Base-by-base conservation (phyloP, 1,140 invertebrate genomes). In the Eufriesea mexicana region DNA sequence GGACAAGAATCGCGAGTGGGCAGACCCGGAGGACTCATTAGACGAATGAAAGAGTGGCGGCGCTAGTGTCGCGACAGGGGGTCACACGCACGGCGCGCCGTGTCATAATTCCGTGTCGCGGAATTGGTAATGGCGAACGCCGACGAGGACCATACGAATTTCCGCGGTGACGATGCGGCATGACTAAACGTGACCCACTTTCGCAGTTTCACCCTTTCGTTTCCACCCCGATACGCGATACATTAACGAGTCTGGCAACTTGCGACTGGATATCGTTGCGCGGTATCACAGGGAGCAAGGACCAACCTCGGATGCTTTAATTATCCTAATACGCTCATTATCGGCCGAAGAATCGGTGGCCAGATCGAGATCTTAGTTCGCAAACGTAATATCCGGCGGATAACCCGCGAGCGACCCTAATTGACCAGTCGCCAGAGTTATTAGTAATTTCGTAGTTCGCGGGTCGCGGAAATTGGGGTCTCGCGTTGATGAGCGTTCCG, bases 321-420 rank as follows among this genome's bases (percentile, higher is more conserved):
- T 84, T 79, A 84, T 61, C 67, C 47, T 71, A 73, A 84, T 45
- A 66, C 45, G 42, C 35, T 57, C 45, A 73, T 84, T 79, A 84
- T 84, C 82, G 12, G 45, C 1, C 9, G 28, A 68, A 68, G 64
- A 82, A 82, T 82, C 80, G 9, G 20, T n/a, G 12, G 6, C 0
- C 25, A 23, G 42, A 59, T 67, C 20, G 20, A 10, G 9, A 68
- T 57, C 51, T 74, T 49, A 51, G 0, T 2, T 16, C 42, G 18
- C 47, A 23, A 78, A 9, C 14, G 70, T 74, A 74, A 74, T 75
- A 74, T 74, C 79, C 78, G 5, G 12, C n/a, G 16, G 77, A 70
- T 57, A 47, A 79, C 18, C 20, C 23, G 28, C 5, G 16, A 70
- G 6, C 8, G 66, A 23, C 51, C 2, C 45, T 68, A 68, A 67